phyloP scores from a whole-genome alignment of 1,140 invertebrate genomes.

The Mactra quadrangularis region DNA sequence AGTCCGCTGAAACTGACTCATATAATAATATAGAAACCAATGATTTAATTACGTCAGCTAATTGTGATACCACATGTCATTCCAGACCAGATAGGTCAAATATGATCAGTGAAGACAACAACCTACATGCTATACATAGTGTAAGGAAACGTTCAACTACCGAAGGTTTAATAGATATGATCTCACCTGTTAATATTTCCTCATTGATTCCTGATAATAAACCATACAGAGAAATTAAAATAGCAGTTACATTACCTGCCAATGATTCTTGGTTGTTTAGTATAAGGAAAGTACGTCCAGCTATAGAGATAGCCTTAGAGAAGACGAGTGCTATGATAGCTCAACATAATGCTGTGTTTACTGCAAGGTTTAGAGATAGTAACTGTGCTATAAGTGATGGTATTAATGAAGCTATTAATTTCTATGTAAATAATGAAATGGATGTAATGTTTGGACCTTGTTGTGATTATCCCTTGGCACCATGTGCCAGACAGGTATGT shows the following conservation, averaged over 20 bases:
- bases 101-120: too few relatives aligned
- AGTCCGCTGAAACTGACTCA: too few relatives aligned
- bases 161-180: too few relatives aligned
- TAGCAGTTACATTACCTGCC: constrained; percentile 10
- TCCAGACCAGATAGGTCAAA: too few relatives aligned
- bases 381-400: constrained; percentile 70
- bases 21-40: too few relatives aligned
- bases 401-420: constrained; percentile 77
- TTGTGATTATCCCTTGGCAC: constrained; percentile 95
- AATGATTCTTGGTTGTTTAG: constrained; percentile 45
- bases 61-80: too few relatives aligned
- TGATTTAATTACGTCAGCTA: too few relatives aligned
- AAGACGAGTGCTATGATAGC: constrained; percentile 48
- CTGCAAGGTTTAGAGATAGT: constrained; percentile 69
- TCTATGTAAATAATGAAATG: constrained; percentile 69
- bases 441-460: constrained; percentile 95
- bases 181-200: too few relatives aligned
- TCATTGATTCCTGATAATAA: too few relatives aligned
- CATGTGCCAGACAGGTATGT: constrained; percentile 91
- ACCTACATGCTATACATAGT: too few relatives aligned
- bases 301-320: constrained; percentile 62
- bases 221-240: constrained; percentile 3
- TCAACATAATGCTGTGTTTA: constrained; percentile 32
- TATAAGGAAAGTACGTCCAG: constrained; percentile 52
- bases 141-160: too few relatives aligned